Evolutionary conservation across 2,888 invertebrate species (phyloP).

Genomic region (Polyploca ridens): DNA sequence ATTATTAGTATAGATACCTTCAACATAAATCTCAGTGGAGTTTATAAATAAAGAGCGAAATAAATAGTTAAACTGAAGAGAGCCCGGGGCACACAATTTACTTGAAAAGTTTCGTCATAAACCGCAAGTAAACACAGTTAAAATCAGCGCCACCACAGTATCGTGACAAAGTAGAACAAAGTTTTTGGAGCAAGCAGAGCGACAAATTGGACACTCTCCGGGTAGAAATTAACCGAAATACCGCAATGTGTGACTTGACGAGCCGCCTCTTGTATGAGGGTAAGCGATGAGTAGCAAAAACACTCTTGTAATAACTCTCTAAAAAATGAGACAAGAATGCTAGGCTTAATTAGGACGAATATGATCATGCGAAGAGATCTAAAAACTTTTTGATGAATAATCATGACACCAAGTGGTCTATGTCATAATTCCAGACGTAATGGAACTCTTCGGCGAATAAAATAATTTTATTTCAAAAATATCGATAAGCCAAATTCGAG

Average conservation of each 20-base stretch:
- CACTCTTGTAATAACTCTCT: not conserved
- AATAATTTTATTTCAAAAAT: too few relatives aligned
- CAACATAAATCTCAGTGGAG: not conserved
- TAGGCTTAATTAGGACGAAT: not conserved
- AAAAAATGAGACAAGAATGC: not conserved
- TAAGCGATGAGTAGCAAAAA: constrained; percentile 1
- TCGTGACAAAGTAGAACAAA: constrained; percentile 32
- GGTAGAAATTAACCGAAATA: constrained; percentile 36
- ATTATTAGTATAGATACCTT: too few relatives aligned
- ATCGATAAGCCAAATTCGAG: too few relatives aligned
- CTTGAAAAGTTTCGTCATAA: constrained; percentile 52
- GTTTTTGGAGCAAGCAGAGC: constrained; percentile 39
- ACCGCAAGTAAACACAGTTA: constrained; percentile 49
- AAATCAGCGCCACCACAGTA: constrained; percentile 39
- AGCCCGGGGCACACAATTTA: constrained; percentile 42
- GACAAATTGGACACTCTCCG: constrained; percentile 46
- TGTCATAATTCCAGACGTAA: too few relatives aligned
- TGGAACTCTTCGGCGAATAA: too few relatives aligned
- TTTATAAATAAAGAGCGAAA: constrained; percentile 22
- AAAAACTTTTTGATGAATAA: too few relatives aligned
- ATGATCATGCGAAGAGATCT: not conserved
- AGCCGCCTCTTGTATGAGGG: constrained; percentile 29
- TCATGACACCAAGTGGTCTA: too few relatives aligned
- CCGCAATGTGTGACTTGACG: constrained; percentile 33
- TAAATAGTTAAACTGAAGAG: constrained; percentile 31